Percentiles rank a stretch among this genome's conserved stretches.
Evolutionary conservation across 2,113 vertebrate species (phyloP).

Genomic region (Caretta caretta): DNA sequence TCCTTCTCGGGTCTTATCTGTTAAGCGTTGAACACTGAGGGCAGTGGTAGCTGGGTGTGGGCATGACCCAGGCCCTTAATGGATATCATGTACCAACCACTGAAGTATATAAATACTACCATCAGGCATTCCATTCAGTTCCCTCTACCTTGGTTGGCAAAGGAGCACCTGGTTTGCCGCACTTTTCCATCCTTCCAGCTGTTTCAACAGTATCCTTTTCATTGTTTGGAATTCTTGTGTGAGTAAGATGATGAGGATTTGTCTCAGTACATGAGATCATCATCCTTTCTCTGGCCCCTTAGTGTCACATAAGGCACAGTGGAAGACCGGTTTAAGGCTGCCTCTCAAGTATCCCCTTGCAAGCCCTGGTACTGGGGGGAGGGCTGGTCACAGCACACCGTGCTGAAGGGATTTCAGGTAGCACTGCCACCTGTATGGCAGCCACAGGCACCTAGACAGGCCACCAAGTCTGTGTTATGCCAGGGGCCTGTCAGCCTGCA

Average conservation of each 20-base stretch:
- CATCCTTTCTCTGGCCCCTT: not conserved
- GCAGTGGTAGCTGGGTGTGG: not conserved
- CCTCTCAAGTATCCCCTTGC: not conserved
- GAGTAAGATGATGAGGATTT: not conserved
- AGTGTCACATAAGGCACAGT: not conserved
- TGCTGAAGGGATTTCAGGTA: not conserved
- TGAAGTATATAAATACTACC: not conserved
- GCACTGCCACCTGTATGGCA: not conserved
- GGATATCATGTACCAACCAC: not conserved
- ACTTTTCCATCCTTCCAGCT: not conserved
- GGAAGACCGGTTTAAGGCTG: not conserved
- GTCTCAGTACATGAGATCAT: rapidly evolving
- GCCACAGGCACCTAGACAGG: not conserved
- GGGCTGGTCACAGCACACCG: not conserved
- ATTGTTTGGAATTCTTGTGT: not conserved
- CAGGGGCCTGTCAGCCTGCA: not conserved
- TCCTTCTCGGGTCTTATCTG: not conserved
- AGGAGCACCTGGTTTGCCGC: not conserved
- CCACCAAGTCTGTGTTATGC: not conserved
- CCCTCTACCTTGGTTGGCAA: not conserved
- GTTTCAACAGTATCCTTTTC: not conserved
- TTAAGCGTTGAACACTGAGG: not conserved
- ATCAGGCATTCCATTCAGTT: not conserved
- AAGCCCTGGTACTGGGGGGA: not conserved
- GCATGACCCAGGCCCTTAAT: not conserved